phyloP scores from a whole-genome alignment of 2,113 vertebrate species.

The Ctenodactylus gundi region DNA sequence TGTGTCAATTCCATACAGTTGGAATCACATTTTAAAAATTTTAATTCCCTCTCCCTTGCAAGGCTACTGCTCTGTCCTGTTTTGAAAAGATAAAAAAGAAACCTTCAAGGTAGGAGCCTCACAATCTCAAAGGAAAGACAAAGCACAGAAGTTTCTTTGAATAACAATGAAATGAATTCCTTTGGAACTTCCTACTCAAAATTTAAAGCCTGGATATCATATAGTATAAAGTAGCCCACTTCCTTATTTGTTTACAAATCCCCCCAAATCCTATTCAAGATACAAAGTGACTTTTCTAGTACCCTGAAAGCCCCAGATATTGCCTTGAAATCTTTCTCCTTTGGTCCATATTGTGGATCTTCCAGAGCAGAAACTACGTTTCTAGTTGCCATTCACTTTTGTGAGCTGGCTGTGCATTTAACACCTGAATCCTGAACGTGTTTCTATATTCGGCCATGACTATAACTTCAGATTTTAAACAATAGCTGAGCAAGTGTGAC shows the following conservation, averaged over 20 bases:
- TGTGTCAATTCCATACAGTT: neutral
- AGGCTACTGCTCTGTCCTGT: neutral
- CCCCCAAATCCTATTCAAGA: neutral
- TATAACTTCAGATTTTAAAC: neutral
- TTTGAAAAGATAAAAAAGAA: neutral
- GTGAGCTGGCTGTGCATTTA: neutral
- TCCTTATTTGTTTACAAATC: neutral
- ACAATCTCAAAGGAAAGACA: neutral
- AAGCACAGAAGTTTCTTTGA: neutral
- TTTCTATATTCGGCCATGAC: neutral
- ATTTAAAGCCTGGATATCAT: neutral
- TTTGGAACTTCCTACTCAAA: neutral
- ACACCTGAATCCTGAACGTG: neutral
- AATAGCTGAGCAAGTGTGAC: fast-evolving
- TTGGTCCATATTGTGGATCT: neutral
- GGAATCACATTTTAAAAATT: neutral
- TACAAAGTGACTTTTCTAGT: neutral
- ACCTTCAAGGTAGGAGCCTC: neutral
- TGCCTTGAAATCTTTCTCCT: neutral
- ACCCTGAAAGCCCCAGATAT: neutral
- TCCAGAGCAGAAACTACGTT: neutral
- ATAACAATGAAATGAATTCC: neutral
- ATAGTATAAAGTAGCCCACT: neutral
- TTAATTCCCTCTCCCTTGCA: neutral
- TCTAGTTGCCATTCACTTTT: neutral